A percentile compares a stretch with the other conserved stretches of the same genome.
These are phyloP conservation scores for Calcarius lapponicus DNA, from an alignment of 2,797 vertebrate genomes.

Conservation along the genomic window DNA sequence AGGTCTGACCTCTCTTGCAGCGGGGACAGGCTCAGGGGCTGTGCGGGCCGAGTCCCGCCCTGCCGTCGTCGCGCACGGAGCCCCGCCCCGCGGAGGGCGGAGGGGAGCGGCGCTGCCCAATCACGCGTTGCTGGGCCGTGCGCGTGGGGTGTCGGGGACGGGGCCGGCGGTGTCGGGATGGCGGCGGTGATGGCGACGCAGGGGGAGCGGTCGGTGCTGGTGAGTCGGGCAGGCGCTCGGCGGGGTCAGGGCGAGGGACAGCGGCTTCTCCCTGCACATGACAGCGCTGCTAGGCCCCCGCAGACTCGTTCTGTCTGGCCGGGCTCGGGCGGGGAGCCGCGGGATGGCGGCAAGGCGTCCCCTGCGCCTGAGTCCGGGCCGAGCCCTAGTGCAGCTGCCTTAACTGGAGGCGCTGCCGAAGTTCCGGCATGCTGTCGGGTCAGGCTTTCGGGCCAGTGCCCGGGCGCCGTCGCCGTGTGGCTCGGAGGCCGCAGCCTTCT, in stretches of 20 bases:
- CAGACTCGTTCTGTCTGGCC: background rate
- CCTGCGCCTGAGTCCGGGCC: background rate
- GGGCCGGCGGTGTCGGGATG: background rate
- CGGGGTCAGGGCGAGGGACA: too few species aligned
- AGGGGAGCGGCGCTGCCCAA: background rate
- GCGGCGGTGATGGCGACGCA: background rate
- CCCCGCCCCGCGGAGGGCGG: rapidly evolving
- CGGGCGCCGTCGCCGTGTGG: background rate
- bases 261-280: too few species aligned
- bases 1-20: rapidly evolving
- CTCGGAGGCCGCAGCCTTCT: background rate
- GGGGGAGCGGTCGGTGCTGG: background rate
- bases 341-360: background rate
- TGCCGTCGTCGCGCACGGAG: rapidly evolving
- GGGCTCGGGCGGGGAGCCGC: background rate
- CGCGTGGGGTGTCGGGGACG: background rate
- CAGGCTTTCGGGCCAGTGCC: background rate
- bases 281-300: too few species aligned
- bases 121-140: background rate
- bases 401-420: background rate
- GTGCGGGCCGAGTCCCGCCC: rapidly evolving
- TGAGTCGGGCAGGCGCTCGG: background rate
- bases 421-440: background rate
- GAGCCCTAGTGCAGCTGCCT: background rate
- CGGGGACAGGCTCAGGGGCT: rapidly evolving